These are phyloP conservation scores for Armadillidium nasatum DNA, from an alignment of 1,140 invertebrate species.

Conservation along the genomic window DNA sequence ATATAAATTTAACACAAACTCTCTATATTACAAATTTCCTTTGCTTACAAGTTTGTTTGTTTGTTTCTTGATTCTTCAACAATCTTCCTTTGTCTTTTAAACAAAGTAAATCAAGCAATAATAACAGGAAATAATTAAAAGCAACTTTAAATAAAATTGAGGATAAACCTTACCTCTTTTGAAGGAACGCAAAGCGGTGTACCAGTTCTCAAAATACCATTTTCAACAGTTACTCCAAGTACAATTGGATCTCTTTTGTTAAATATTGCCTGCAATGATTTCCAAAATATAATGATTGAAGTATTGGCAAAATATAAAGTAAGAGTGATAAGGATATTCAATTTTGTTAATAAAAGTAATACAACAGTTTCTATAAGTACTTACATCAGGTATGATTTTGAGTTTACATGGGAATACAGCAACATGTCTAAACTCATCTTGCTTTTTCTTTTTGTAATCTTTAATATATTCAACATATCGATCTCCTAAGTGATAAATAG, in stretches of 20 bases:
- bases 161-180: slow-evolving; percentile 73
- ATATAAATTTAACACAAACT: no score
- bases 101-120: no score
- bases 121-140: no score
- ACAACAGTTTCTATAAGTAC: neutral
- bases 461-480: slow-evolving; percentile 92
- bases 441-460: slow-evolving; percentile 85
- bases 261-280: slow-evolving; percentile 75
- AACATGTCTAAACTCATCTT: slow-evolving; percentile 90
- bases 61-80: no score
- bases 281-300: neutral
- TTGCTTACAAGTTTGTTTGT: no score
- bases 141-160: no score
- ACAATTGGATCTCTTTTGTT: slow-evolving; percentile 98
- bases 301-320: slow-evolving; percentile 16
- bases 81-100: no score
- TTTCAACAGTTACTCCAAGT: slow-evolving; percentile 90
- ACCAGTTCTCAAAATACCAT: slow-evolving; percentile 89
- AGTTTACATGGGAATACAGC: slow-evolving; percentile 98
- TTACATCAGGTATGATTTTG: slow-evolving; percentile 72
- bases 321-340: neutral
- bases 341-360: neutral
- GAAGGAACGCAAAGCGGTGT: slow-evolving; percentile 94
- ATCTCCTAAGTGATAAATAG: slow-evolving; percentile 99
- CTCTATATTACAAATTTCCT: no score